Evolutionary conservation across 2,113 vertebrate species (phyloP).

Genomic region (Phaethornis superciliosus): DNA sequence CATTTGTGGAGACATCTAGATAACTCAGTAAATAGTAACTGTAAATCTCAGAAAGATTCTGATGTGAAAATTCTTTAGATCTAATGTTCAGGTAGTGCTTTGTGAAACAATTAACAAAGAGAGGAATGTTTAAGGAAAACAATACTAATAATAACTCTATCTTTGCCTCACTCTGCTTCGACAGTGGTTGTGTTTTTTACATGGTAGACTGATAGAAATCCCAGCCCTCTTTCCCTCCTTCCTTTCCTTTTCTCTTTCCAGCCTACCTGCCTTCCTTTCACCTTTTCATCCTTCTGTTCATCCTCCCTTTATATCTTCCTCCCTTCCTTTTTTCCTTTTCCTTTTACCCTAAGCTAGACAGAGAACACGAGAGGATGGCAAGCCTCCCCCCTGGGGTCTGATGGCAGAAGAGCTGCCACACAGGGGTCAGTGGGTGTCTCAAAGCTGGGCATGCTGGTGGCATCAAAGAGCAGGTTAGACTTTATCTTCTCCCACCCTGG

Average conservation of each 20-base stretch:
- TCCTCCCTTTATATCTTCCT: neutral
- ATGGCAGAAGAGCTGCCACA: neutral
- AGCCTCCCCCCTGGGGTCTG: neutral
- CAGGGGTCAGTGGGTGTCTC: too few species aligned
- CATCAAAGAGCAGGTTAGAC: neutral
- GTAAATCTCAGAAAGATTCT: neutral
- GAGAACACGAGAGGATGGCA: neutral
- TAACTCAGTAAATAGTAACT: neutral
- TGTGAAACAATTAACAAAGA: neutral
- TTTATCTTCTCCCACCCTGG: neutral
- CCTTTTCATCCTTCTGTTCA: neutral
- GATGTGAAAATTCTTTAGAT: neutral
- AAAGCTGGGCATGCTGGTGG: fast-evolving
- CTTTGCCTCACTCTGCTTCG: neutral
- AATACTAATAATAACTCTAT: neutral
- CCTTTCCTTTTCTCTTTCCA: too few species aligned
- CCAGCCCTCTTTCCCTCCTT: neutral
- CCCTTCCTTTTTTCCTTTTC: neutral
- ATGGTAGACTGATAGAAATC: neutral
- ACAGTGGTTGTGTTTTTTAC: neutral
- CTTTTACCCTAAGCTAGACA: neutral
- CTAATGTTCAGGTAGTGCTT: neutral
- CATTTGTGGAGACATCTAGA: neutral
- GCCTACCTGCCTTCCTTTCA: neutral
- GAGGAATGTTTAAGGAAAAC: neutral